Conservation (phyloP, 2,888 invertebrate species). For the Bimastos eiseni region DNA sequence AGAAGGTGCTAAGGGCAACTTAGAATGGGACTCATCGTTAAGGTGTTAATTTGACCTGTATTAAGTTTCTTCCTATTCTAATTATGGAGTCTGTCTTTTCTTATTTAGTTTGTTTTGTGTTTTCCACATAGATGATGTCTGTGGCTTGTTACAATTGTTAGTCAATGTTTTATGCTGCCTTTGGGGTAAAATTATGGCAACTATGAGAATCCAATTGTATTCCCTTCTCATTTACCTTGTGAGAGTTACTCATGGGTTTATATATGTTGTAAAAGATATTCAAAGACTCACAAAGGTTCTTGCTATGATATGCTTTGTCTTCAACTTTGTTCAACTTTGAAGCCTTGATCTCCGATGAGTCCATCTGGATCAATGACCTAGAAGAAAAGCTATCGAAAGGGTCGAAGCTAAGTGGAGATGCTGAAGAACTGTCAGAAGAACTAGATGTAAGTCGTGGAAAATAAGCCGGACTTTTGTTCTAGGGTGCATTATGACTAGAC, state of each 20-base stretch:
- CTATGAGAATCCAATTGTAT: background rate
- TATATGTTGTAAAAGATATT: background rate
- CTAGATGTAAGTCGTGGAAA: conserved; percentile 72
- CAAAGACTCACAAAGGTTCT: background rate
- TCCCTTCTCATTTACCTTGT: too few species aligned
- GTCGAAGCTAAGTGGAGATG: conserved; percentile 76
- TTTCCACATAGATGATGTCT: too few species aligned
- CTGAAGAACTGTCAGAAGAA: conserved; percentile 88
- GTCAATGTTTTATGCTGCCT: too few species aligned
- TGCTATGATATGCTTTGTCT: background rate
- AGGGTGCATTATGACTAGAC: background rate
- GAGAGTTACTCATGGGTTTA: too few species aligned
- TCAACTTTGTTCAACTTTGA: conserved; percentile 54
- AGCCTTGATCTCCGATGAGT: conserved; percentile 77
- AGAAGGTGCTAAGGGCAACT: too few species aligned
- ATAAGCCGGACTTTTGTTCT: background rate
- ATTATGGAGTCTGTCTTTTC: too few species aligned
- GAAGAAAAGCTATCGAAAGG: conserved; percentile 76
- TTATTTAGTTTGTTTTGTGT: too few species aligned
- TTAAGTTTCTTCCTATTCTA: background rate
- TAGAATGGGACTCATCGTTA: too few species aligned
- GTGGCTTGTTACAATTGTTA: too few species aligned
- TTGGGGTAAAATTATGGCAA: background rate
- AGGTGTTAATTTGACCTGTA: too few species aligned
- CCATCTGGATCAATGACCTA: conserved; percentile 79